Base-by-base conservation (phyloP, 2,888 invertebrate species). In the Hydraecia micacea region DNA sequence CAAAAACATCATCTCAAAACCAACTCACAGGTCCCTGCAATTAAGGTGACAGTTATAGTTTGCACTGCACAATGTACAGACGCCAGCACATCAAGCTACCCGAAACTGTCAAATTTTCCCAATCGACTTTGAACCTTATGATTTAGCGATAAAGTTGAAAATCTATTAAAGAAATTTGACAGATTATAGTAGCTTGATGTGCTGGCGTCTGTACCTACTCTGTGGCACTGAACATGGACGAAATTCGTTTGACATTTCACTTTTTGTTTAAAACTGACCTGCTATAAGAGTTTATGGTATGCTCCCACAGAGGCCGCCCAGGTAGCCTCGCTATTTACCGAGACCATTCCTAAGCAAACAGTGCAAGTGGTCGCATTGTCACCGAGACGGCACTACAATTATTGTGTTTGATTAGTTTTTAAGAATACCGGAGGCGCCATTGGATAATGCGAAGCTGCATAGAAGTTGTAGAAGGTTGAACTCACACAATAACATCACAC, bases 311-410 rank as follows among this genome's bases (percentile, higher is more conserved):
- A 25, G 80, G 84, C 83, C 87, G 87, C 87, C 74, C 88, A 88
- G 88, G 88, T 87, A 88, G 88, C 32, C 32, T 0, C 36, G 4
- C 42, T 84, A n/a, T 84, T 84, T 65, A 63, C 73, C 18, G 46
- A 75, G 76, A 13, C 83, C 78, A 73, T 65, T 63, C 84, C 75
- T 78, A 77, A 75, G 46, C 46, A 60, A 78, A 84, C 42, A 73
- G 5, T 13, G 15, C 66, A 67, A 82, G 83, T 75, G 77, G 68
- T n/a, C 46, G 58, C 55, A 75, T 86, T 86, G 84, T 83, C 83
- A 75, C 75, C 25, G 72, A 75, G 75, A 70, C 36, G 39, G 25
- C 67, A 62, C 83, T 75, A 32, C 66, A 55, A 46, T 39, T 7
- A 46, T 39, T 7, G 32, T 86, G 60, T 84, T 84, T 84, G 83